Conservation (phyloP, 2,888 invertebrate species). For the Antheraea yamamai region DNA sequence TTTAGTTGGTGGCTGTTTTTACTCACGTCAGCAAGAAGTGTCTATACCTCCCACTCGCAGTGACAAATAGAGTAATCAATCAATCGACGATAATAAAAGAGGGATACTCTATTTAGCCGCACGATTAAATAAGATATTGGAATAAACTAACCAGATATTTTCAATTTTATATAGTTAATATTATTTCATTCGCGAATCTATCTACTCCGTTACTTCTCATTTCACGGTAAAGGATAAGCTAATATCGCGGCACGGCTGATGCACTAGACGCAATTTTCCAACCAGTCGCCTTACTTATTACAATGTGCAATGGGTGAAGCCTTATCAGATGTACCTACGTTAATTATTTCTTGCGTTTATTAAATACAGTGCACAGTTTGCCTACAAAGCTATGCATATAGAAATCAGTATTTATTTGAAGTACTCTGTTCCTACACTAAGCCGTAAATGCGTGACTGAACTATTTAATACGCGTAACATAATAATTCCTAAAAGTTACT, state of each 20-base stretch:
- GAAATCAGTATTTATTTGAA: not conserved
- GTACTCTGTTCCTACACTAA: no score
- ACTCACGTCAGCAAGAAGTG: no score
- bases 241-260: constrained; percentile 24
- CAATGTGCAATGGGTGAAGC: not conserved
- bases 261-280: constrained; percentile 32
- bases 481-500: no score
- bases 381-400: not conserved
- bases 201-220: constrained; percentile 19
- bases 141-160: not conserved
- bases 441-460: no score
- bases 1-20: no score
- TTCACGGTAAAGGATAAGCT: constrained; percentile 27
- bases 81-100: no score
- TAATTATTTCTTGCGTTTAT: not conserved
- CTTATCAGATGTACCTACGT: not conserved
- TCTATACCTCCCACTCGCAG: no score
- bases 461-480: no score
- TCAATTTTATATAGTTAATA: not conserved
- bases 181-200: not conserved
- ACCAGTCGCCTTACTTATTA: constrained; percentile 13
- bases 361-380: not conserved
- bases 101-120: no score
- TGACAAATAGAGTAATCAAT: no score
- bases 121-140: no score